Percentiles rank a stretch among this genome's conserved stretches.
phyloP scores from a whole-genome alignment of 2,888 invertebrate species.

The Pachycephus smyrnensis region DNA sequence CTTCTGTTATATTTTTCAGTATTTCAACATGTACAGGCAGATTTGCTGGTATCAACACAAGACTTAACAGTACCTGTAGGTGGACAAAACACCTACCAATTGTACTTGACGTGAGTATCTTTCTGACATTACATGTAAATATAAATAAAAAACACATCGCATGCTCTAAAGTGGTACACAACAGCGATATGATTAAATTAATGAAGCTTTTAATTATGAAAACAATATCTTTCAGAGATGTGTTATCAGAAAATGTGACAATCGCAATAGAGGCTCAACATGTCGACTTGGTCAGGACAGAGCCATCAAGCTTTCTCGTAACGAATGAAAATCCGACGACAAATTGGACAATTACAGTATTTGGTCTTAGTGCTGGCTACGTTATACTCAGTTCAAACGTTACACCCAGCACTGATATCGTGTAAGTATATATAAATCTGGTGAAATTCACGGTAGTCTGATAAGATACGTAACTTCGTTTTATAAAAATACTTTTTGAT shows the following conservation, averaged over 20 bases:
- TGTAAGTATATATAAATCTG: constrained; percentile 60
- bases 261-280: constrained; percentile 75
- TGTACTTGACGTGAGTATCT: constrained; percentile 72
- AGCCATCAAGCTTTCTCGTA: constrained; percentile 68
- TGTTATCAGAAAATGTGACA: constrained; percentile 59
- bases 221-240: neutral
- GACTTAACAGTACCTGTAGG: constrained; percentile 74
- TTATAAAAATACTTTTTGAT: neutral
- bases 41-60: constrained; percentile 70
- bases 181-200: neutral
- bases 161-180: neutral
- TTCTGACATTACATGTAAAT: neutral
- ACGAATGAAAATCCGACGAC: constrained; percentile 61
- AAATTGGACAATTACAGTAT: constrained; percentile 68
- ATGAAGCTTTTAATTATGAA: neutral
- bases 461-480: neutral
- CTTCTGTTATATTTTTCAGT: constrained; percentile 38
- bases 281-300: constrained; percentile 72
- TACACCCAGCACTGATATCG: constrained; percentile 68
- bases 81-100: constrained; percentile 69
- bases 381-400: constrained; percentile 75
- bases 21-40: constrained; percentile 41
- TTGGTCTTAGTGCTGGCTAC: constrained; percentile 77
- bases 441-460: neutral
- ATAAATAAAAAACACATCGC: neutral